These are phyloP conservation scores for Cistogaster globosa DNA, from an alignment of 2,888 invertebrate genomes.

Conservation along the genomic window DNA sequence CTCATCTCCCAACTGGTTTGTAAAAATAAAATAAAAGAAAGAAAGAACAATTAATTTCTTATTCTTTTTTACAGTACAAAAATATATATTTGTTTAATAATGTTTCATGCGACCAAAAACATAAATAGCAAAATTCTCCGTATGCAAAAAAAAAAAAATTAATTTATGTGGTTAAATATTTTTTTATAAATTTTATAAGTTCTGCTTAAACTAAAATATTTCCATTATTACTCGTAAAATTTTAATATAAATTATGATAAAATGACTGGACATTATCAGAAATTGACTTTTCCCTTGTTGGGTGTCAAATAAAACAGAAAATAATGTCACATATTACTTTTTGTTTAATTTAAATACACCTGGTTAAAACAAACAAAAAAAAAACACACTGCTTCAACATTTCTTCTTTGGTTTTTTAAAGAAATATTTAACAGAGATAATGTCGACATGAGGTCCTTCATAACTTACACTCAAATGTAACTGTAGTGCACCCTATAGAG, in stretches of 20 bases:
- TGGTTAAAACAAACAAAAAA: constrained; percentile 29
- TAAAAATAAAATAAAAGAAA: too few species aligned
- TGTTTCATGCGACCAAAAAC: too few species aligned
- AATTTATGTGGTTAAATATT: not conserved
- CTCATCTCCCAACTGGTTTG: too few species aligned
- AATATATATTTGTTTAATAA: too few species aligned
- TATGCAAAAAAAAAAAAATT: too few species aligned
- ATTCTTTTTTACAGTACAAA: too few species aligned
- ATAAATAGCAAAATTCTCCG: too few species aligned
- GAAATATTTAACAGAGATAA: constrained; percentile 40
- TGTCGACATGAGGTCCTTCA: constrained; percentile 73
- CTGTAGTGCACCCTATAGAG: constrained; percentile 67
- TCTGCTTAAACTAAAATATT: not conserved
- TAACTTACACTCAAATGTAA: constrained; percentile 58
- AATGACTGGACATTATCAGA: constrained; percentile 66
- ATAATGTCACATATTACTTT: constrained; percentile 47
- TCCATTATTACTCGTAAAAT: constrained; percentile 19
- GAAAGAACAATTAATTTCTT: too few species aligned
- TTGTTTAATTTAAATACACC: constrained; percentile 55
- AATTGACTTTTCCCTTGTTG: constrained; percentile 39
- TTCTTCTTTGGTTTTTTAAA: not conserved
- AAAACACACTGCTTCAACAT: not conserved
- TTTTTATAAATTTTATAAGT: not conserved
- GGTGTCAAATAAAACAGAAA: constrained; percentile 28
- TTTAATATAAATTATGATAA: constrained; percentile 67